Evolutionary conservation across 2,888 invertebrate genomes (phyloP), one percentile per base, ranked within the genome.

Genomic region (Lasiommata megera): DNA sequence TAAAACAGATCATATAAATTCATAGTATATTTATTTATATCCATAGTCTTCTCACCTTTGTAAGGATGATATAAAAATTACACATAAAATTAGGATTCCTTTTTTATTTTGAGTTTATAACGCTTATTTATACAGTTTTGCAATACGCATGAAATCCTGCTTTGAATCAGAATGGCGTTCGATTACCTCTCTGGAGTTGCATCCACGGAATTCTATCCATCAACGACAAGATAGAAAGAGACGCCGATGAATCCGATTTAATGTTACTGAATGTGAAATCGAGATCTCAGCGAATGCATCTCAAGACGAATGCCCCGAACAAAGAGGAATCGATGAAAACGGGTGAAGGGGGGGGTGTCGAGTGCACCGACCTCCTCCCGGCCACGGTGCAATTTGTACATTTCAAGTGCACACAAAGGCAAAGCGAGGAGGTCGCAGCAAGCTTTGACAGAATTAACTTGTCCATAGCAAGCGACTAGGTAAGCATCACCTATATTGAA

Each of bases 371-470:
- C 87, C 82, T 81, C 82, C 71, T 81, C 82, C 79, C 74, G 74
- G 78, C 79, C 82, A 82, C 84, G 80, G 80, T 88, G 91, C 88
- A 89, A 90, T 89, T 90, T 89, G 89, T 90, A 88, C 89, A 88
- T 89, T 89, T 90, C 88, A 89, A 90, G 88, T 88, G 85, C 87
- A 86, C 82, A 88, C 88, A 89, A 89, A 90, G 85, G 85, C 87
- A 76, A 82, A 75, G 82, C 84, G 86, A 83, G 81, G 81, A 85
- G 87, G 84, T 87, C 85, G 84, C 83, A 79, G 78, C 79, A 73
- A 84, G 86, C 88, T 88, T 87, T 89, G 88, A 90, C 89, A 88
- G 85, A 87, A 90, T 90, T 89, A 89, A 89, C 88, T 90, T 86
- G 88, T 88, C 82, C 80, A 78, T 79, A 79, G 80, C 80, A 82